Conservation (phyloP, 30 jellyfish, hydroid and myxozoan genomes). For the Hydractinia symbiolongicarpus region DNA sequence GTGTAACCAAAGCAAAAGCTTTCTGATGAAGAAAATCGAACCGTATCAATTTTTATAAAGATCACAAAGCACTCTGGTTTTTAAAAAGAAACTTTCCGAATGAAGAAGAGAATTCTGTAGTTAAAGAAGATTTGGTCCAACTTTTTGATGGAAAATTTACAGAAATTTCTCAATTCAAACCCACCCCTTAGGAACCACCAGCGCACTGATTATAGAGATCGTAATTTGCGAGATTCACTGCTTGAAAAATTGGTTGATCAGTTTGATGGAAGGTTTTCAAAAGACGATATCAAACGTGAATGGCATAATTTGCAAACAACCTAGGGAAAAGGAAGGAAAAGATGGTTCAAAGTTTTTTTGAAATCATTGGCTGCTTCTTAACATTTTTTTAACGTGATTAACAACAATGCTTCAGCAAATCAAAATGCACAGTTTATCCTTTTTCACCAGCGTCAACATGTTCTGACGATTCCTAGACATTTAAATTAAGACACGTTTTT, state of each 20-base stretch:
- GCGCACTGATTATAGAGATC: no score
- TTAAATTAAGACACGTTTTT: no score
- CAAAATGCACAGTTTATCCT: no score
- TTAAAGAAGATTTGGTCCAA: not conserved
- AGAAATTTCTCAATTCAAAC: not conserved
- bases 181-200: not conserved
- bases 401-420: no score
- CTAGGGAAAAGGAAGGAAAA: constrained; percentile 18
- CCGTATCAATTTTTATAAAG: no score
- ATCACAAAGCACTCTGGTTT: no score
- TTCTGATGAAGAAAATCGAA: no score
- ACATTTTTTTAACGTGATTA: no score
- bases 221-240: not conserved
- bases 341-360: constrained; percentile 17
- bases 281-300: constrained; percentile 23
- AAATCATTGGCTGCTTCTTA: not conserved
- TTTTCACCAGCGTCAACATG: no score
- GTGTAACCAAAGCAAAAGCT: no score
- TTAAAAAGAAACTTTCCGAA: no score
- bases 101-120: not conserved
- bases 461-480: no score
- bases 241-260: constrained; percentile 1
- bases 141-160: constrained; percentile 10
- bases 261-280: constrained; percentile 11
- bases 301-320: constrained; percentile 19